Base-by-base conservation (phyloP, 53 echinoderm and acorn worm species). In the Echinarachnius parma region DNA sequence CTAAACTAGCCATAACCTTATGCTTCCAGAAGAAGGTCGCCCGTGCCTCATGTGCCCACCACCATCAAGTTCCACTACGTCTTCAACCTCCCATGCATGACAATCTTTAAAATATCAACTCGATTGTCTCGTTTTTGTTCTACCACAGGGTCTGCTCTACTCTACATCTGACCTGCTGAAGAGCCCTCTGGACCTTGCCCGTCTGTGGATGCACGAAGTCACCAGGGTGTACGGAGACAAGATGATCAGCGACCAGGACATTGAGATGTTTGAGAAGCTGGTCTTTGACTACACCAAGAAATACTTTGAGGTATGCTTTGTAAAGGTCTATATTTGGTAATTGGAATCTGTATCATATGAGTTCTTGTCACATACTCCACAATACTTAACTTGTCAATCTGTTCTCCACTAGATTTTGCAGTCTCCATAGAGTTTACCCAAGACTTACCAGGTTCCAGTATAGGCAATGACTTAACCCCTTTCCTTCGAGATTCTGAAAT, bases 51-150 rank as follows among this genome's bases (percentile, higher is more conserved):
- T 86, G n/a, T 98, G 35, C 98, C 98, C 10, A 98, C 98, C 2
- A 88, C 98, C 76, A 62, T 92, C 88, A 98, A 98, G 79, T 92
- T 98, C 74, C 98, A 98, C 85, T 98, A 98, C 59, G 80, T 98
- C 78, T 98, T 98, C 83, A 98, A 98, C 78, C 77, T 98, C 22
- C 77, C n/a, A n/a, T n/a, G n/a, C n/a, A n/a, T n/a, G n/a, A n/a
- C n/a, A n/a, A n/a, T n/a, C n/a, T n/a, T n/a, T n/a, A n/a, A n/a
- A n/a, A n/a, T n/a, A n/a, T n/a, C n/a, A n/a, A n/a, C n/a, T n/a
- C n/a, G n/a, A n/a, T 57, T 26, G 18, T 57, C 15, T 9, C 23
- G 0, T 1, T 57, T 27, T 33, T 19, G 31, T 60, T 34, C 50
- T 21, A 52, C 25, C 46, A 1, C 72, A 95, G 96, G 96, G 96